Evolutionary conservation across 2,113 vertebrate genomes (phyloP).

Genomic region (Coracopsis vasa): DNA sequence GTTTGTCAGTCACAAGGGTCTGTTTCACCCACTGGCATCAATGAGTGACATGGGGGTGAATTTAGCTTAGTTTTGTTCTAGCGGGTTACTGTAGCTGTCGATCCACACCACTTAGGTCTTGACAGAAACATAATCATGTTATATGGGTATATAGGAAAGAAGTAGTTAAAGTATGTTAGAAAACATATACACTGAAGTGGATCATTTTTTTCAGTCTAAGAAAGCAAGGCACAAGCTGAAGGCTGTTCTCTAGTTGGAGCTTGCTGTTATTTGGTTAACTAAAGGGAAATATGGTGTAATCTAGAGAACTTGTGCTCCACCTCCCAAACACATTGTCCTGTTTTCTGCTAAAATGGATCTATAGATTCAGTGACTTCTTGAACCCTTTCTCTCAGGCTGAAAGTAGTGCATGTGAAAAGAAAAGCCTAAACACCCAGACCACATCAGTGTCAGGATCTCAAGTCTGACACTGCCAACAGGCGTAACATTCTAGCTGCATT

Average conservation of each 20-base stretch:
- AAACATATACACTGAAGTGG: constrained; percentile 20
- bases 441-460: constrained; percentile 7
- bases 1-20: neutral
- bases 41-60: neutral
- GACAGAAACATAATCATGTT: constrained; percentile 51
- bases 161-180: constrained; percentile 50
- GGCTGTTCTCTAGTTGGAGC: neutral
- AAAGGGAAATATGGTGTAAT: neutral
- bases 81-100: neutral
- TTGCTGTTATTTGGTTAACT: constrained; percentile 18
- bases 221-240: neutral
- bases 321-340: neutral
- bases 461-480: neutral
- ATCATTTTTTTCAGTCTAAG: neutral
- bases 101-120: constrained; percentile 37
- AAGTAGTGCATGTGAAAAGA: neutral
- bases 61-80: constrained; percentile 21
- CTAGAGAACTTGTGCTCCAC: neutral
- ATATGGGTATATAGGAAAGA: neutral
- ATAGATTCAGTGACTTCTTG: constrained; percentile 19
- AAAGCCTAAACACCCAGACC: neutral
- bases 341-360: neutral
- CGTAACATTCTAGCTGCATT: constrained; percentile 21
- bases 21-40: neutral
- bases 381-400: neutral